phyloP scores from a whole-genome alignment of 2,113 vertebrate genomes.

The Leucosticte australis region DNA sequence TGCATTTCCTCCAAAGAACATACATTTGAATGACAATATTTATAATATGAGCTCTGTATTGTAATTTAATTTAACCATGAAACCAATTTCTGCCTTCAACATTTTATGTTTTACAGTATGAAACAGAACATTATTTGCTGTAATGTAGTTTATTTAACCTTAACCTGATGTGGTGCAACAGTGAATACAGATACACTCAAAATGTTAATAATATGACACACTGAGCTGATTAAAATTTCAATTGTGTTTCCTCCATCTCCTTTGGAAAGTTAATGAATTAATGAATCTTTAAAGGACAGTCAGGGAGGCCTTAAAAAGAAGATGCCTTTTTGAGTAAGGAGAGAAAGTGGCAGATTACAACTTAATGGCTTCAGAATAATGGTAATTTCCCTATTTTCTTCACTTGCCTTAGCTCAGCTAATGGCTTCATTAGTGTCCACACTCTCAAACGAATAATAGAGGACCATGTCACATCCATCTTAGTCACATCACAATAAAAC shows the following conservation, averaged over 20 bases:
- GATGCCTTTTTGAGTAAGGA: constrained; percentile 78
- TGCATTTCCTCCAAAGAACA: constrained; percentile 35
- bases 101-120: constrained; percentile 64
- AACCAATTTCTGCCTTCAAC: constrained; percentile 61
- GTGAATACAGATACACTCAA: constrained; percentile 68
- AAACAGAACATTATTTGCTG: constrained; percentile 67
- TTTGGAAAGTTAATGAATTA: constrained; percentile 89
- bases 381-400: constrained; percentile 86
- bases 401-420: constrained; percentile 84
- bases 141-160: constrained; percentile 75
- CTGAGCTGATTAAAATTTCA: constrained; percentile 79
- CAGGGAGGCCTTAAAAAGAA: constrained; percentile 77
- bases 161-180: constrained; percentile 66
- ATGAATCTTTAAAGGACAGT: constrained; percentile 85
- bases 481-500: constrained; percentile 85
- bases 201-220: constrained; percentile 73
- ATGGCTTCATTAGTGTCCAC: constrained; percentile 87
- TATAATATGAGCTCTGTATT: constrained; percentile 23
- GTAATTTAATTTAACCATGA: constrained; percentile 68
- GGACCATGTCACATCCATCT: constrained; percentile 83
- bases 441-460: constrained; percentile 80
- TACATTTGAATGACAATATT: constrained; percentile 31
- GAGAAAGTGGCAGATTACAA: constrained; percentile 84
- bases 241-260: constrained; percentile 72
- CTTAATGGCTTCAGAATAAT: constrained; percentile 86